phyloP scores from a whole-genome alignment of 2,113 vertebrate species.

The Oreotrochilus melanogaster region DNA sequence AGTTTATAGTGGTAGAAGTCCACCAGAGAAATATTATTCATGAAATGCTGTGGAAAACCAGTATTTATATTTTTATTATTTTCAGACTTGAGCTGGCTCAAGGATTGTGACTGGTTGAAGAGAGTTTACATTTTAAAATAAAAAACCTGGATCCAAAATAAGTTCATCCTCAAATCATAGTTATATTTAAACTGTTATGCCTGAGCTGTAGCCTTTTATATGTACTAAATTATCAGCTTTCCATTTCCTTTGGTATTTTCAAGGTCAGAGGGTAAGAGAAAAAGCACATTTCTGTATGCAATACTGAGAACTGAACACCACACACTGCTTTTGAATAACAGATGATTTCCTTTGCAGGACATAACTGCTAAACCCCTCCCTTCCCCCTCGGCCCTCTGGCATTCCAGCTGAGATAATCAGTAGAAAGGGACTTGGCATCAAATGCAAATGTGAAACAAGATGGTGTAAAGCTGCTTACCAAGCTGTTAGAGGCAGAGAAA shows the following conservation, averaged over 20 bases:
- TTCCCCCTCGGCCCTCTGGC: background rate
- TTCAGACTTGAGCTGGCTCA: background rate
- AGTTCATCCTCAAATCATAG: background rate
- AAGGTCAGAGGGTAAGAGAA: conserved; percentile 27
- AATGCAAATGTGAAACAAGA: conserved; percentile 69
- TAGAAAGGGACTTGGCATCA: conserved; percentile 59
- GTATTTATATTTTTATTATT: background rate
- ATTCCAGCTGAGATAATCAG: conserved; percentile 76
- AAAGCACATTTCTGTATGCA: background rate
- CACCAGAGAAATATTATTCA: background rate
- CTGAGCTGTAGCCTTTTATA: background rate
- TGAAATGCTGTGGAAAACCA: background rate
- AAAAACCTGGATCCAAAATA: background rate
- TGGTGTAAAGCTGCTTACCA: conserved; percentile 54
- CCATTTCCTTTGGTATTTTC: conserved; percentile 41
- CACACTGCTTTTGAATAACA: conserved; percentile 52
- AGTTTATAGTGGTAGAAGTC: background rate
- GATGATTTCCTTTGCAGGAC: conserved; percentile 56
- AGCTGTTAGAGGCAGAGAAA: conserved; percentile 47
- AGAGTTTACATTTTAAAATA: background rate
- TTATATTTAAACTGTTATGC: background rate
- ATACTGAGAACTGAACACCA: conserved; percentile 11
- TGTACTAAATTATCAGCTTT: background rate
- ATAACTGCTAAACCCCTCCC: conserved; percentile 28
- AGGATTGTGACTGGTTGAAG: background rate